Evolutionary conservation across 1,140 invertebrate genomes (phyloP).

Genomic region (Psilanteris sp.): DNA sequence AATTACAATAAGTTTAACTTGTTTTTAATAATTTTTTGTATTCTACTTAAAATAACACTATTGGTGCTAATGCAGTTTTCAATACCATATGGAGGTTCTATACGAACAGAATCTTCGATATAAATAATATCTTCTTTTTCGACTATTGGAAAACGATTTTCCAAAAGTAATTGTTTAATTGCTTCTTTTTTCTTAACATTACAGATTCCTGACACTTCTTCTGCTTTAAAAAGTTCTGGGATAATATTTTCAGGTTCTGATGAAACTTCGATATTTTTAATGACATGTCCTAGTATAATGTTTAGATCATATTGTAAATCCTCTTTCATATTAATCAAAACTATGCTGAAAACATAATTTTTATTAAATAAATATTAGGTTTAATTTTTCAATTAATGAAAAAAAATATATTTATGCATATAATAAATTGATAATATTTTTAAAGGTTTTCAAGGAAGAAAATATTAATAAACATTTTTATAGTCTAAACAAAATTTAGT

Average conservation of each 20-base stretch:
- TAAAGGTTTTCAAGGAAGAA: too few species aligned
- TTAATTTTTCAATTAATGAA: too few species aligned
- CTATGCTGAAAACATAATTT: constrained; percentile 65
- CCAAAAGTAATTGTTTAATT: constrained; percentile 66
- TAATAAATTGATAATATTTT: too few species aligned
- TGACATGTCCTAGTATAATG: constrained; percentile 68
- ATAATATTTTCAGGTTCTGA: constrained; percentile 46
- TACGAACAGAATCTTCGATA: constrained; percentile 69
- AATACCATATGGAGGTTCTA: constrained; percentile 73
- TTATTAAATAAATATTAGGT: too few species aligned
- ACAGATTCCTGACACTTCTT: constrained; percentile 48
- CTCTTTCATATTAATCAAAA: constrained; percentile 65
- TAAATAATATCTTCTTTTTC: constrained; percentile 68
- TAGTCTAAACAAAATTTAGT: too few species aligned
- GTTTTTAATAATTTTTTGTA: constrained; percentile 66
- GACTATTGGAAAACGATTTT: constrained; percentile 71
- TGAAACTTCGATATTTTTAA: constrained; percentile 67
- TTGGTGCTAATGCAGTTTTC: constrained; percentile 72
- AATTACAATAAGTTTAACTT: constrained; percentile 27
- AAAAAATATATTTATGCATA: too few species aligned
- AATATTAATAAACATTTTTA: too few species aligned
- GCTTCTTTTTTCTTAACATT: constrained; percentile 63
- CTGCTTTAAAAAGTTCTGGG: constrained; percentile 70
- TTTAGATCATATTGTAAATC: constrained; percentile 56
- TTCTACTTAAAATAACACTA: constrained; percentile 71